Conservation (phyloP, 2,888 invertebrate genomes). For the Atethmia centrago region DNA sequence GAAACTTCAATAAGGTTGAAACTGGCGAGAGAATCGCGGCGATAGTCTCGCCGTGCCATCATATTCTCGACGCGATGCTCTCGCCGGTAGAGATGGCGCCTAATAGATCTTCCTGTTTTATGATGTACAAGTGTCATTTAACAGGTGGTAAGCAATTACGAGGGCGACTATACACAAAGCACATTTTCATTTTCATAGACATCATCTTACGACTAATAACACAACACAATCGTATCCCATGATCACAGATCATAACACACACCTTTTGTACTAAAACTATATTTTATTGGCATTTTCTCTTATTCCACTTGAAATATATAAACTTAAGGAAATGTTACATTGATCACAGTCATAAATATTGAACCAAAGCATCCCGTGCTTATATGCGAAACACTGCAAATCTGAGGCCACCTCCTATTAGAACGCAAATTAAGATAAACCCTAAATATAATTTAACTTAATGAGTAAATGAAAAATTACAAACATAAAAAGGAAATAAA, state of each 20-base stretch:
- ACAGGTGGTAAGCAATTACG: background rate
- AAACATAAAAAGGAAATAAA: background rate
- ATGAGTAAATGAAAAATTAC: background rate
- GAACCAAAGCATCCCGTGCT: background rate
- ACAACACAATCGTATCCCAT: slow-evolving; percentile 52
- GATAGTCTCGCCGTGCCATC: too few relatives aligned
- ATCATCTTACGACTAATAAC: slow-evolving; percentile 33
- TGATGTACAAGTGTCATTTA: background rate
- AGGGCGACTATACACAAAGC: background rate
- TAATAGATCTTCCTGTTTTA: background rate
- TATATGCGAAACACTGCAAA: background rate
- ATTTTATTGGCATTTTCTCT: slow-evolving; percentile 44
- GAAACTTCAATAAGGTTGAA: too few relatives aligned
- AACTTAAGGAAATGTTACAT: slow-evolving; percentile 10
- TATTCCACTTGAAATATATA: slow-evolving; percentile 19
- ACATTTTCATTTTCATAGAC: slow-evolving; percentile 3
- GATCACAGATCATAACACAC: slow-evolving; percentile 69
- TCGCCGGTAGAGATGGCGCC: too few relatives aligned
- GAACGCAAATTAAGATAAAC: background rate
- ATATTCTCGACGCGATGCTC: too few relatives aligned
- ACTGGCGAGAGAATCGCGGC: too few relatives aligned
- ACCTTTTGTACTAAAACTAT: slow-evolving; percentile 66
- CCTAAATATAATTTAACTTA: background rate
- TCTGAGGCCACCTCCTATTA: background rate
- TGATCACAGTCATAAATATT: slow-evolving; percentile 6